Conservation (phyloP, 1,140 invertebrate species). For the Hyles euphorbiae region DNA sequence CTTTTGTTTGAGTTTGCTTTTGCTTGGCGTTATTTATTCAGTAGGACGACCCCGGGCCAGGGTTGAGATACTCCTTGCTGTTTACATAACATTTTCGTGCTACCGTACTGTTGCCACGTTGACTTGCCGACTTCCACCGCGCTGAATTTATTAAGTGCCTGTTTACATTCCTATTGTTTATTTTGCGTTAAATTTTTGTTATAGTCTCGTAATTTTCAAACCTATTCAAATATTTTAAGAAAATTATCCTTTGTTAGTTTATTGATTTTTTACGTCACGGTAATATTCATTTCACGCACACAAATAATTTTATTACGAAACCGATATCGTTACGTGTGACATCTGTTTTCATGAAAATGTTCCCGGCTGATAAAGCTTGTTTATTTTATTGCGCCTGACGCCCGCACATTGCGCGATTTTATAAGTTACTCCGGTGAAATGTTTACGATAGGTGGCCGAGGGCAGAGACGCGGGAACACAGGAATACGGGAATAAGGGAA, state of each 20-base stretch:
- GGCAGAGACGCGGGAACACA: constrained; percentile 13
- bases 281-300: not conserved
- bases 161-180: constrained; percentile 22
- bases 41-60: constrained; percentile 58
- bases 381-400: constrained; percentile 38
- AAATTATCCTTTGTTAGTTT: no score
- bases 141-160: constrained; percentile 55
- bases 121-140: constrained; percentile 40
- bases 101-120: constrained; percentile 21
- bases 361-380: constrained; percentile 15
- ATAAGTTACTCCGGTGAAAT: constrained; percentile 20
- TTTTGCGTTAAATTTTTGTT: not conserved
- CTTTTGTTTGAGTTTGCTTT: constrained; percentile 72
- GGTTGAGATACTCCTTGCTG: constrained; percentile 48
- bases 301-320: constrained; percentile 2
- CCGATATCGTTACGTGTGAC: not conserved
- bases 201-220: no score
- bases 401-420: constrained; percentile 23
- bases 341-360: constrained; percentile 13
- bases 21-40: constrained; percentile 67
- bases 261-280: no score
- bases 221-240: no score
- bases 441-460: constrained; percentile 26
- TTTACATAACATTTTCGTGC: constrained; percentile 71
- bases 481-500: constrained; percentile 8